Conservation (phyloP, 2,113 vertebrate genomes). For the Charadrius vociferus region DNA sequence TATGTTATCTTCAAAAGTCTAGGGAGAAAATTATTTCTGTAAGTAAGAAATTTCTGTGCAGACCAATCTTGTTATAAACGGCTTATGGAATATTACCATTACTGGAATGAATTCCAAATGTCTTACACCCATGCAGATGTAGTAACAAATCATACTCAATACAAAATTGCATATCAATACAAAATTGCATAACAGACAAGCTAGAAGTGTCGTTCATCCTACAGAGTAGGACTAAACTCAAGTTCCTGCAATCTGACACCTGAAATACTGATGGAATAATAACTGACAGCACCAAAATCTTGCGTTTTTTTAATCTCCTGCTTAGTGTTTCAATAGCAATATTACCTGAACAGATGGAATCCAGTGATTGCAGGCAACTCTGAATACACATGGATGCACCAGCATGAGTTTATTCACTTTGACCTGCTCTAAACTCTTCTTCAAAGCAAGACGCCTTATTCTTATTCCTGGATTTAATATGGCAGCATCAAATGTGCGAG, state of each 20-base stretch:
- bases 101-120: neutral
- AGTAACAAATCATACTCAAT: neutral
- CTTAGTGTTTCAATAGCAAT: neutral
- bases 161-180: no score
- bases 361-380: neutral
- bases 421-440: neutral
- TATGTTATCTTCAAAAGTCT: slow-evolving; percentile 99
- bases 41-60: neutral
- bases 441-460: neutral
- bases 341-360: neutral
- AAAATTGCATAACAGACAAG: neutral
- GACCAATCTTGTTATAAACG: neutral
- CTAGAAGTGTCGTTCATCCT: neutral
- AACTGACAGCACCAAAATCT: neutral
- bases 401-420: neutral
- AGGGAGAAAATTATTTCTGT: neutral
- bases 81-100: neutral
- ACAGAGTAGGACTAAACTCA: no score
- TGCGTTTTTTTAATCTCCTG: neutral
- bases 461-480: neutral
- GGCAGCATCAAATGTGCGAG: no score
- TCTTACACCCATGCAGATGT: neutral
- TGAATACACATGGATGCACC: neutral
- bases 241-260: no score
- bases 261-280: neutral